These are phyloP conservation scores for Actinopyga echinites DNA, from an alignment of 53 echinoderm and acorn worm genomes.

Conservation along the genomic window DNA sequence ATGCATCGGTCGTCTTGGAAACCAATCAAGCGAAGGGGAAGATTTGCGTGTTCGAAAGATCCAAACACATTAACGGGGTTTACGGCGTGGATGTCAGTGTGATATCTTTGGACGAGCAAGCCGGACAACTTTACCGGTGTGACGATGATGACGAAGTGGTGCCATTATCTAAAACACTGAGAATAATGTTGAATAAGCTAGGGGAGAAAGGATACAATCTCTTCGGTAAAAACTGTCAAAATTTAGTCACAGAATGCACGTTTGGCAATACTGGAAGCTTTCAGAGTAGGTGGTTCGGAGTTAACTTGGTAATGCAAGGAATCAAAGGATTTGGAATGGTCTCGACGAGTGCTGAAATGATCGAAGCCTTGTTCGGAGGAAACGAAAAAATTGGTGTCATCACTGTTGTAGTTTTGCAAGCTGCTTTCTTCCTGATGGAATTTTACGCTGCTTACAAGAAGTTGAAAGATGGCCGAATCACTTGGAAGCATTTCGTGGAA, in stretches of 20 bases:
- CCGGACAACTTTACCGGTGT: slow-evolving; percentile 24
- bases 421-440: slow-evolving; percentile 13
- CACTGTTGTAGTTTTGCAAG: slow-evolving; percentile 1
- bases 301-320: slow-evolving; percentile 3
- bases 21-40: slow-evolving; percentile 1
- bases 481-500: slow-evolving; percentile 35
- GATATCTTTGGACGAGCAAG: neutral
- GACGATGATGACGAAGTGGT: slow-evolving; percentile 8
- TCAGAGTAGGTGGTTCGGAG: slow-evolving; percentile 28
- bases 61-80: neutral
- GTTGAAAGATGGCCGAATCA: slow-evolving; percentile 4
- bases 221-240: slow-evolving; percentile 25
- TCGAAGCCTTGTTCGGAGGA: slow-evolving; percentile 16
- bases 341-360: neutral
- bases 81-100: neutral
- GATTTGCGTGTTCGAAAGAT: slow-evolving; percentile 10
- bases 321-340: slow-evolving; percentile 19
- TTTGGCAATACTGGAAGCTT: neutral
- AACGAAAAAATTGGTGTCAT: slow-evolving; percentile 10
- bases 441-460: slow-evolving; percentile 2
- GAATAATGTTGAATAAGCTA: slow-evolving; percentile 25
- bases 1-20: slow-evolving; percentile 6
- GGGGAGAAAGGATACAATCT: slow-evolving; percentile 39
- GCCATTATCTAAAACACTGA: neutral
- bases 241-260: neutral